Evolutionary conservation across 2,113 vertebrate species (phyloP).

Genomic region (Dicrurus megarhynchus): DNA sequence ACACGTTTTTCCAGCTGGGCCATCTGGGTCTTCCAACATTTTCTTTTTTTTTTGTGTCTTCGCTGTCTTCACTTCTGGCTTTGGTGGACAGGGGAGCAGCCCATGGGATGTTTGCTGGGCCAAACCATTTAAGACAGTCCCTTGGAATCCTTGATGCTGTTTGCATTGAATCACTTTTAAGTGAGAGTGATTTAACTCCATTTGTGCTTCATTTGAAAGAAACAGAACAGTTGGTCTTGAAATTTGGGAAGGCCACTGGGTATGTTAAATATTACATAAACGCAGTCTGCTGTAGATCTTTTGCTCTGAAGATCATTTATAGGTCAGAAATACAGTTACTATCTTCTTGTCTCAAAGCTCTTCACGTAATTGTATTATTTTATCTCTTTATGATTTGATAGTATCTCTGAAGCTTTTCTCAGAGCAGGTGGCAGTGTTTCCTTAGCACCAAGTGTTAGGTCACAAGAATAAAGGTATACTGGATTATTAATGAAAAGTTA

Average conservation of each 20-base stretch:
- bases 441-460: not conserved
- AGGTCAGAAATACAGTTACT: not conserved
- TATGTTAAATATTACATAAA: conserved; percentile 9
- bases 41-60: conserved; percentile 43
- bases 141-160: conserved; percentile 21
- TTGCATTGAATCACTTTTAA: conserved; percentile 7
- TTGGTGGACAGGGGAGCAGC: not conserved
- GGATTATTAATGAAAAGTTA: not conserved
- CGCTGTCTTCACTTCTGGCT: conserved; percentile 39
- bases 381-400: not conserved
- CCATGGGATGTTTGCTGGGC: not conserved
- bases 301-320: not conserved
- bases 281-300: not conserved
- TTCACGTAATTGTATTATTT: not conserved
- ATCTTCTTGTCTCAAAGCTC: not conserved
- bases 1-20: conserved; percentile 60
- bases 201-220: not conserved
- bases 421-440: not conserved
- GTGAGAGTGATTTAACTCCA: not conserved
- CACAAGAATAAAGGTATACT: not conserved
- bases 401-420: not conserved
- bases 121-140: not conserved
- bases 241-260: not conserved
- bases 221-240: conserved; percentile 28
- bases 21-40: conserved; percentile 60